phyloP scores from a whole-genome alignment of 2,888 invertebrate genomes.

The Thera obeliscata region DNA sequence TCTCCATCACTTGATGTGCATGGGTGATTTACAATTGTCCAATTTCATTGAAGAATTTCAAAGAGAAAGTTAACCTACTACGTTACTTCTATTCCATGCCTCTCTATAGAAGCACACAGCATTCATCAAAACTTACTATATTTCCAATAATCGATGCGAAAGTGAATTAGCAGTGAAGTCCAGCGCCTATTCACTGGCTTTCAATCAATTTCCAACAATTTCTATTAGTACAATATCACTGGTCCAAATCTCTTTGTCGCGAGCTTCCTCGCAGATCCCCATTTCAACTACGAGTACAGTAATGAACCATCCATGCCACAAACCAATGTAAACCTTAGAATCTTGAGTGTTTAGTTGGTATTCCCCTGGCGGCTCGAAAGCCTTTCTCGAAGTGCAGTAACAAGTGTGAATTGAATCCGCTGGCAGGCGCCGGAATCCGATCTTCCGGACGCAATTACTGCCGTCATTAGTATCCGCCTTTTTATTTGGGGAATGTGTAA shows the following conservation, averaged over 20 bases:
- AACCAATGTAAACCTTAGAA: constrained; percentile 1
- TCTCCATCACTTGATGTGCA: too few species aligned
- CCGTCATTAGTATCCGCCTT: constrained; percentile 11
- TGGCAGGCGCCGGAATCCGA: constrained; percentile 16
- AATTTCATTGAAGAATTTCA: too few species aligned
- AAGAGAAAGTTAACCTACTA: neutral
- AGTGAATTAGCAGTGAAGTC: constrained; percentile 2
- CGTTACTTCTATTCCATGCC: neutral
- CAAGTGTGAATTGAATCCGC: constrained; percentile 14
- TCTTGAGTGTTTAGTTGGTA: neutral
- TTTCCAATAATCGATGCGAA: neutral
- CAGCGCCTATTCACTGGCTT: constrained; percentile 26
- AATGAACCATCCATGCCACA: constrained; percentile 2
- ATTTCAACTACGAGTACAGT: constrained; percentile 10
- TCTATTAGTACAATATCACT: constrained; percentile 37
- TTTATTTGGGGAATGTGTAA: constrained; percentile 5
- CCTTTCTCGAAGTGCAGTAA: constrained; percentile 4
- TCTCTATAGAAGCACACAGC: neutral
- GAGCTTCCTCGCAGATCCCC: constrained; percentile 32
- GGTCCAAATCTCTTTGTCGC: constrained; percentile 39
- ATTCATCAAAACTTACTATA: neutral
- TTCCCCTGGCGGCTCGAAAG: neutral
- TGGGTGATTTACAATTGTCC: too few species aligned
- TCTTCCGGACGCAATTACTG: constrained; percentile 17
- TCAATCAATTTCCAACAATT: constrained; percentile 37